These are phyloP conservation scores for Coranthus polyacanthus DNA, from an alignment of 2,797 vertebrate genomes.

Conservation along the genomic window DNA sequence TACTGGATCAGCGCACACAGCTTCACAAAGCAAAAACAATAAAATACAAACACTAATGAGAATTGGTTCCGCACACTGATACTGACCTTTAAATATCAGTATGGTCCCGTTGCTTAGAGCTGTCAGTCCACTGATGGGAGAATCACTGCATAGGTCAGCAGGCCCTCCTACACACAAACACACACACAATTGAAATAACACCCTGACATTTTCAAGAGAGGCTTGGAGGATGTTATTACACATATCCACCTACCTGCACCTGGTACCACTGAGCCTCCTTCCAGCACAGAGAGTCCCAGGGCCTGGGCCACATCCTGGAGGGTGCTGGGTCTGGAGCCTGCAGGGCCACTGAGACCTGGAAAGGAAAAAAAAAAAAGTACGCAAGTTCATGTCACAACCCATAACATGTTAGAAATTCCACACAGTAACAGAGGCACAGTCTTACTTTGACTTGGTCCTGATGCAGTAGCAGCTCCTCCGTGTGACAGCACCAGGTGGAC, in stretches of 20 bases:
- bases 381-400: too few relatives aligned
- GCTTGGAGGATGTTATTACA: not conserved
- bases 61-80: too few relatives aligned
- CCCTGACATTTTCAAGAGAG: too few relatives aligned
- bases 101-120: slow-evolving; percentile 89
- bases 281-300: slow-evolving; percentile 25
- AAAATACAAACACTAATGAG: too few relatives aligned
- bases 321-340: slow-evolving; percentile 30
- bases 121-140: slow-evolving; percentile 87
- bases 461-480: not conserved
- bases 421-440: not conserved
- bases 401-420: too few relatives aligned
- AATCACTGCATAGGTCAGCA: slow-evolving; percentile 86
- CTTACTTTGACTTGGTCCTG: slow-evolving; percentile 38
- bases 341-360: slow-evolving; percentile 12
- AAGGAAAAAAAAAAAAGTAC: not conserved
- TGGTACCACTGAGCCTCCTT: slow-evolving; percentile 12
- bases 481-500: slow-evolving; percentile 35
- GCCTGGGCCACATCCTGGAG: slow-evolving; percentile 52
- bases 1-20: too few relatives aligned
- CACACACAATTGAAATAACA: slow-evolving; percentile 9
- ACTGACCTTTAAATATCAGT: slow-evolving; percentile 91
- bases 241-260: slow-evolving; percentile 34
- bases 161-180: slow-evolving; percentile 57
- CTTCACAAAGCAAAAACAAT: not conserved